These are phyloP conservation scores for Metellina segmentata DNA, from an alignment of 2,888 invertebrate genomes.

Conservation along the genomic window DNA sequence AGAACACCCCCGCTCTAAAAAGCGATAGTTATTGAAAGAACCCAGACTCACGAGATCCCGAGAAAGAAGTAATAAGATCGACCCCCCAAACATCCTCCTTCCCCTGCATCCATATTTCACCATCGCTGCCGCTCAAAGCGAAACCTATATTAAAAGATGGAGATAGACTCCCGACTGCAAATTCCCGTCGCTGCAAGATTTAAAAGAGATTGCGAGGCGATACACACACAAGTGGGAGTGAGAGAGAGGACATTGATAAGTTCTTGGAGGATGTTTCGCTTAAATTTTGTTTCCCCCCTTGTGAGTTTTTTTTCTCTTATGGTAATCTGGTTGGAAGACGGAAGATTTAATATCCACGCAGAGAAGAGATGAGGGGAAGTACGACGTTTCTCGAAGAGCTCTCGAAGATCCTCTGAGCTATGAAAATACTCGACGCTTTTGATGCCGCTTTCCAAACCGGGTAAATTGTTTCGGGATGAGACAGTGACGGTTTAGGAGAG, in stretches of 20 bases:
- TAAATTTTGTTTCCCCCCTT: not conserved
- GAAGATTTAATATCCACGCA: not conserved
- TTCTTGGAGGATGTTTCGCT: not conserved
- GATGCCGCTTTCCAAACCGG: too few species aligned
- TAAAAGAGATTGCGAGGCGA: not conserved
- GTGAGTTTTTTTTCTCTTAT: not conserved
- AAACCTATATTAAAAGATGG: not conserved
- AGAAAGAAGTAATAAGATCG: slow-evolving; percentile 22
- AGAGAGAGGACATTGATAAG: not conserved
- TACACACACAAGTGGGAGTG: not conserved
- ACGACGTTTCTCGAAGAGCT: too few species aligned
- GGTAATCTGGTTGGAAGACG: not conserved
- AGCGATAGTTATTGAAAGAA: slow-evolving; percentile 16
- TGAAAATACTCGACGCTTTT: too few species aligned
- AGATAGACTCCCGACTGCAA: not conserved
- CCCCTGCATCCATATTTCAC: slow-evolving; percentile 8
- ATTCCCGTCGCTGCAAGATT: not conserved
- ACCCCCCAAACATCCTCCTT: not conserved
- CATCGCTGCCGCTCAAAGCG: not conserved
- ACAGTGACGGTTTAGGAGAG: too few species aligned
- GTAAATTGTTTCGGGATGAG: too few species aligned
- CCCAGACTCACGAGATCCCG: slow-evolving; percentile 2
- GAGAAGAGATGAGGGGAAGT: too few species aligned
- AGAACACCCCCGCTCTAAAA: not conserved
- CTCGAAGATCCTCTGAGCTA: too few species aligned